A percentile compares a stretch with the other conserved stretches of the same genome.
phyloP scores from a whole-genome alignment of 2,888 invertebrate species.

The Clitarchus hookeri region DNA sequence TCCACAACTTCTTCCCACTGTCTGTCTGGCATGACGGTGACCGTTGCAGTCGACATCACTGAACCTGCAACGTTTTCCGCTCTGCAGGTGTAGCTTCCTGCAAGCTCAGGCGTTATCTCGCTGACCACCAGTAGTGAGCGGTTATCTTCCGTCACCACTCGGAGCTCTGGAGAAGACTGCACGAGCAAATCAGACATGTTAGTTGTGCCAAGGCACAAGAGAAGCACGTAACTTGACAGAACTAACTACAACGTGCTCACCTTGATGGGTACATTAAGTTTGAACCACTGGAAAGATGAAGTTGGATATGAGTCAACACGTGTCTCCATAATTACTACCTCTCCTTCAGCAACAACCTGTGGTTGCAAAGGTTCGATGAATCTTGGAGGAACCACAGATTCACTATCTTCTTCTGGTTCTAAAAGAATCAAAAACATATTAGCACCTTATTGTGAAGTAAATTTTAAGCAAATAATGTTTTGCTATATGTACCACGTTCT shows the following conservation, averaged over 20 bases:
- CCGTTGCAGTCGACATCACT: constrained; percentile 80
- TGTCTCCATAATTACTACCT: constrained; percentile 78
- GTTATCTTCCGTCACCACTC: constrained; percentile 75
- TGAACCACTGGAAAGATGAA: constrained; percentile 88
- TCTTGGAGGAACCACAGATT: constrained; percentile 69
- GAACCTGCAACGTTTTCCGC: constrained; percentile 91
- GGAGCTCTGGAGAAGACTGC: constrained; percentile 67
- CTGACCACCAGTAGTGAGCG: constrained; percentile 79
- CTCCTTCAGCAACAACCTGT: constrained; percentile 70
- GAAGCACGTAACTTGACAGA: background rate
- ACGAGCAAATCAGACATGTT: background rate
- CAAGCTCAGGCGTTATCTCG: constrained; percentile 68
- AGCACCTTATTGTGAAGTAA: background rate
- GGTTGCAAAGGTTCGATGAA: constrained; percentile 75
- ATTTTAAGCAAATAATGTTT: constrained; percentile 10
- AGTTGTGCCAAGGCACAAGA: background rate
- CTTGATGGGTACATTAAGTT: constrained; percentile 72
- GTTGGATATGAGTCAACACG: constrained; percentile 75
- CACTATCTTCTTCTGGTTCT: constrained; percentile 50
- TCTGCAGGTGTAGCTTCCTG: constrained; percentile 81
- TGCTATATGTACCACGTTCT: constrained; percentile 40
- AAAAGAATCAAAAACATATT: constrained; percentile 30
- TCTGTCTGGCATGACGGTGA: constrained; percentile 64
- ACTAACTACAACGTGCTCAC: constrained; percentile 44
- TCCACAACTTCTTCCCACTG: constrained; percentile 57